Evolutionary conservation across 2,888 invertebrate species (phyloP).

Genomic region (Epinotia demarniana): DNA sequence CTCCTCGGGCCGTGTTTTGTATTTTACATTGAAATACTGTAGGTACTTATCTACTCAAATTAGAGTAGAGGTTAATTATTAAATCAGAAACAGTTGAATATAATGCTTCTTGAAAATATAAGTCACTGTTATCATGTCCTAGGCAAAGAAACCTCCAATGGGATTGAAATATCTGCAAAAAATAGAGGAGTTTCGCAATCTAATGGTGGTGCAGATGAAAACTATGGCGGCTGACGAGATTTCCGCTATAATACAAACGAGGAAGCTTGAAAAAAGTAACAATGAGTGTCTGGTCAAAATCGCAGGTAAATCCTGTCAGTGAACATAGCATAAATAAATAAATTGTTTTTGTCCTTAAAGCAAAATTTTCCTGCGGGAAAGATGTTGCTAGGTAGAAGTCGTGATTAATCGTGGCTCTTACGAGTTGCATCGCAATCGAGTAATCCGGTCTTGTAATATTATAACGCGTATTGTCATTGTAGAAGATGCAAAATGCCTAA

Average conservation of each 20-base stretch:
- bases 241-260: constrained; percentile 68
- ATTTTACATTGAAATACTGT: too few relatives aligned
- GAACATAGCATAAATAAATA: too few relatives aligned
- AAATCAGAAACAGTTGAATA: neutral
- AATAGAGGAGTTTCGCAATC: constrained; percentile 15
- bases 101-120: neutral
- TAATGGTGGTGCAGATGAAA: constrained; percentile 17
- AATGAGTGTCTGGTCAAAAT: constrained; percentile 68
- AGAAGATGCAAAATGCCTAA: constrained; percentile 61
- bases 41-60: too few relatives aligned
- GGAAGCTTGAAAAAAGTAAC: constrained; percentile 75
- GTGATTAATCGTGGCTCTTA: too few relatives aligned
- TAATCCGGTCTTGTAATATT: too few relatives aligned
- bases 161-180: constrained; percentile 5
- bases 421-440: too few relatives aligned
- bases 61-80: too few relatives aligned
- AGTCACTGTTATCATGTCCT: neutral
- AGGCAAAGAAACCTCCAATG: neutral
- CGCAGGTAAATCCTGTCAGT: constrained; percentile 57
- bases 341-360: too few relatives aligned
- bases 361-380: too few relatives aligned
- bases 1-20: too few relatives aligned
- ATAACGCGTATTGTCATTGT: constrained; percentile 5
- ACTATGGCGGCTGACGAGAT: constrained; percentile 9
- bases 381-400: too few relatives aligned